These are phyloP conservation scores for Borostomias antarcticus DNA, from an alignment of 2,797 vertebrate genomes.

Conservation along the genomic window DNA sequence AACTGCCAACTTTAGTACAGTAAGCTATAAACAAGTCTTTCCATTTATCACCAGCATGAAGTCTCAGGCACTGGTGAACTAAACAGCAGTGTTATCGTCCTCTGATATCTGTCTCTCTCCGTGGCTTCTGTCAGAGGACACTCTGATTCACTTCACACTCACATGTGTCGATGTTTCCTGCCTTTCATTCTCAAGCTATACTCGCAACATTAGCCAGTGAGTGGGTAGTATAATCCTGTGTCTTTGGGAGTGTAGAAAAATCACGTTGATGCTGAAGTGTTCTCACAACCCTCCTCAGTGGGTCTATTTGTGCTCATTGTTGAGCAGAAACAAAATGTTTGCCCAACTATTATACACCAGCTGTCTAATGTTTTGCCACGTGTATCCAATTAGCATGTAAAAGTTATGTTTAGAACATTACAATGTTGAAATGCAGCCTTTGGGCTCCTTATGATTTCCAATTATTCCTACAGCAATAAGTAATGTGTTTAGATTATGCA, in stretches of 20 bases:
- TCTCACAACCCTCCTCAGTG: not conserved
- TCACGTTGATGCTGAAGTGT: no score
- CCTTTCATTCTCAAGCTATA: not conserved
- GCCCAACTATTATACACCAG: not conserved
- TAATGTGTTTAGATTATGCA: constrained; percentile 66
- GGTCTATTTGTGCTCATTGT: not conserved
- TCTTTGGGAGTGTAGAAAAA: constrained; percentile 20
- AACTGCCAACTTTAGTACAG: no score
- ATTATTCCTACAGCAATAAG: constrained; percentile 67
- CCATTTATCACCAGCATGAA: no score
- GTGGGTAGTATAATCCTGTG: not conserved
- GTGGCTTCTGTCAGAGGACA: constrained; percentile 47
- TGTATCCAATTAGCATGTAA: constrained; percentile 58
- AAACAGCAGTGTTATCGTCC: constrained; percentile 31
- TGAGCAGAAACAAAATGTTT: not conserved
- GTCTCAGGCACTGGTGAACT: not conserved
- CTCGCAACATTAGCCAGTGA: constrained; percentile 12
- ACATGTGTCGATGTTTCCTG: constrained; percentile 44
- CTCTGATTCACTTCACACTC: constrained; percentile 43
- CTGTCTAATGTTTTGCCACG: constrained; percentile 43
- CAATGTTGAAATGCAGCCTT: constrained; percentile 55
- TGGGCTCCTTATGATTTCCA: constrained; percentile 62
- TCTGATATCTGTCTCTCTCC: constrained; percentile 43
- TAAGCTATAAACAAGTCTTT: no score
- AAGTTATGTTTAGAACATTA: constrained; percentile 45